phyloP scores from a whole-genome alignment of 2,113 vertebrate genomes.

The Lagopus muta region DNA sequence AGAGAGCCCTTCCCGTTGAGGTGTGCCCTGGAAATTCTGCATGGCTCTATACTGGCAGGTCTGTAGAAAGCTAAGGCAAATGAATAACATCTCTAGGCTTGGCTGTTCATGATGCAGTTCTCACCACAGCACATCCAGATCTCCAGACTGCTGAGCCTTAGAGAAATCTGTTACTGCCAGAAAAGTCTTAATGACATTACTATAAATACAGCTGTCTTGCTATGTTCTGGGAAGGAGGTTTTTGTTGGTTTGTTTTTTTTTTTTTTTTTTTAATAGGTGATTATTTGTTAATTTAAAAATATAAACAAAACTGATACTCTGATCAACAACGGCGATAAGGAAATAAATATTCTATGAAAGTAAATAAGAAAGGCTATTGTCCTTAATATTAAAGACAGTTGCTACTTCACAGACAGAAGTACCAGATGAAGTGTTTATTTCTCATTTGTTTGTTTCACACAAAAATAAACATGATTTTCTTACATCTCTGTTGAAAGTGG shows the following conservation, averaged over 20 bases:
- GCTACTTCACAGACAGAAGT: not conserved
- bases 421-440: not conserved
- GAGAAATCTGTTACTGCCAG: not conserved
- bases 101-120: not conserved
- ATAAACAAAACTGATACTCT: not conserved
- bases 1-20: not conserved
- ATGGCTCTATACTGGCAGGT: not conserved
- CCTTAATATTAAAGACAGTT: not conserved
- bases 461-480: not conserved
- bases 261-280: not conserved
- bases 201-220: constrained; percentile 23
- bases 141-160: not conserved
- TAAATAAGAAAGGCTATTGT: not conserved
- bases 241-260: not conserved
- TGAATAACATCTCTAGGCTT: not conserved
- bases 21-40: not conserved
- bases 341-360: not conserved
- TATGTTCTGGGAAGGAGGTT: not conserved
- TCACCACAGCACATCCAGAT: fast-evolving
- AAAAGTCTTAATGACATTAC: not conserved
- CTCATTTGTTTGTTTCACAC: not conserved
- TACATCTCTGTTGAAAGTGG: not conserved
- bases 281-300: constrained; percentile 26
- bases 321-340: not conserved
- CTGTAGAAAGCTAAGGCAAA: not conserved